Evolutionary conservation across 2,888 invertebrate species (phyloP), one percentile per base, ranked within the genome.

Genomic region (Drosophila sordidula): DNA sequence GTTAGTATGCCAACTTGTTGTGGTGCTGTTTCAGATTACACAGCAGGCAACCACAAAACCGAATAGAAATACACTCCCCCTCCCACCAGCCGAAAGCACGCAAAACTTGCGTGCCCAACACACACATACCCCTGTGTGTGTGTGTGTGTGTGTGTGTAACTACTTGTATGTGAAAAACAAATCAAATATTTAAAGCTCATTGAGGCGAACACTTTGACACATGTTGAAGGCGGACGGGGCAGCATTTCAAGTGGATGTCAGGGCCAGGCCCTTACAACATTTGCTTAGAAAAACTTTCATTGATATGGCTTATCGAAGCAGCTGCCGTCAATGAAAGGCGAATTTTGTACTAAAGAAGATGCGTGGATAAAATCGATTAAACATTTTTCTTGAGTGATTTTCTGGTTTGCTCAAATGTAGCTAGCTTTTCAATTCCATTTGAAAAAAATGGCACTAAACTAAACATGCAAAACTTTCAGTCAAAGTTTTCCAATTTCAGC

Each of bases 141-240:
- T 16, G 26, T 47, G 46, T 41, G 22, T 38, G 39, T 29, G 32
- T 29, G 34, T 61, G 25, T 56, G 42, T 34, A 11, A 9, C 12
- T 46, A 50, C 45, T 65, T 44, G 49, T 49, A 57, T 73, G 65
- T 54, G 51, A 74, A 66, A 80, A 87, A 78, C 81, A 84, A 85
- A 85, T 89, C 88, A 89, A 89, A 89, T 87, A 81, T 87, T 85
- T 89, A 85, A 89, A 89, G 88, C 85, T 75, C 82, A 85, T 75
- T 89, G 87, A 81, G 76, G 86, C 76, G 82, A 70, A 85, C 81
- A 89, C 86, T 85, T 85, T 84, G 82, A 85, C 89, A 83, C 83
- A 88, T 83, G 89, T 72, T 82, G 57, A 78, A 51, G 67, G 67
- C 78, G 47, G 29, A 16, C 62, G 44, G 41, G 49, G 66, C 78